Percentiles rank a stretch among this genome's conserved stretches.
Evolutionary conservation across 2,113 vertebrate species (phyloP).

Genomic region (Grantiella picta): DNA sequence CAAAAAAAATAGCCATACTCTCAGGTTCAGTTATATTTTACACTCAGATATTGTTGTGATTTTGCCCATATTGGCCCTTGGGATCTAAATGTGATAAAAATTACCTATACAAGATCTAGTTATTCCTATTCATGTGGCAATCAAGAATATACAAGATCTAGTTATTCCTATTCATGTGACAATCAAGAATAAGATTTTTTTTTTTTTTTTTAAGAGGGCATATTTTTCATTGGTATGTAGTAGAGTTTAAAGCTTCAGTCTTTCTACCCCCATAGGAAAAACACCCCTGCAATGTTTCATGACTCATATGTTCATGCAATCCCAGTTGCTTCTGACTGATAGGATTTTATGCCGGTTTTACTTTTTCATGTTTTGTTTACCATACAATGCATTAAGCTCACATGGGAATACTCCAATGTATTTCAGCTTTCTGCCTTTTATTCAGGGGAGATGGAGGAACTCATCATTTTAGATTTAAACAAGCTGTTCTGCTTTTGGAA

Average conservation of each 20-base stretch:
- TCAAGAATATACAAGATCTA: background rate
- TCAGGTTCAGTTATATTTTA: background rate
- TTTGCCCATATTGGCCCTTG: background rate
- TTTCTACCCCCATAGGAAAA: background rate
- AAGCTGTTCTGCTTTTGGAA: slow-evolving; percentile 29
- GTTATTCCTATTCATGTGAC: background rate
- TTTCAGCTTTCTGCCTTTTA: slow-evolving; percentile 3
- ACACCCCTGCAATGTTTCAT: background rate
- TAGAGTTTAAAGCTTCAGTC: background rate
- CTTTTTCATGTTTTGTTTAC: slow-evolving; percentile 35
- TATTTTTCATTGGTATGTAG: background rate
- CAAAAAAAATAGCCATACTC: background rate
- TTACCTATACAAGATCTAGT: background rate
- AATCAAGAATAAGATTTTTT: background rate
- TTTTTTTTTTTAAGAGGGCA: background rate
- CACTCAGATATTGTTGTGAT: background rate
- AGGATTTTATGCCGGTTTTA: slow-evolving; percentile 12
- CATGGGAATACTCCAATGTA: background rate
- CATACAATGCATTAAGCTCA: background rate
- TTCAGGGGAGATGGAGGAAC: background rate
- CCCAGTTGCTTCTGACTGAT: background rate
- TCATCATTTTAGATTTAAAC: slow-evolving; percentile 43
- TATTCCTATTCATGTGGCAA: background rate
- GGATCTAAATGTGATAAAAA: background rate
- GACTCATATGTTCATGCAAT: background rate